Evolutionary conservation across 2,113 vertebrate species (phyloP).

Genomic region (Gila orcuttii): DNA sequence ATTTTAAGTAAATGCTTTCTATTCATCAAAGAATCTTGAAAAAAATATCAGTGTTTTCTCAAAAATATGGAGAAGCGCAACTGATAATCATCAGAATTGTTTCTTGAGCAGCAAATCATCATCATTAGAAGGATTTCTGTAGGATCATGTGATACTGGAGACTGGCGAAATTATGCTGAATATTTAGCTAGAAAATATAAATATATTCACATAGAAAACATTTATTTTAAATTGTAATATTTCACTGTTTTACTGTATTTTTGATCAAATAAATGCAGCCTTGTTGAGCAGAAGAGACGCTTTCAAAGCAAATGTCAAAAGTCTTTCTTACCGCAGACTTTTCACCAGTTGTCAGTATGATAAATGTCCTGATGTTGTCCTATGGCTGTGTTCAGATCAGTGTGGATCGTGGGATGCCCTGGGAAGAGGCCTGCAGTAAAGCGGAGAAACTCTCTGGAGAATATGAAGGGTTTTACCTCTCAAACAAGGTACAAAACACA

Average conservation of each 20-base stretch:
- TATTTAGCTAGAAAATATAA: too few relatives aligned
- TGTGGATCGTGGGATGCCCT: constrained; percentile 91
- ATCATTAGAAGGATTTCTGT: neutral
- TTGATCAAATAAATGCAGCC: neutral
- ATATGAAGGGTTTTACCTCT: constrained; percentile 92
- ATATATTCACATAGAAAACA: neutral
- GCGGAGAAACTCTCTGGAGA: constrained; percentile 78
- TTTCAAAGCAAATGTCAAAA: neutral
- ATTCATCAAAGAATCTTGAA: too few relatives aligned
- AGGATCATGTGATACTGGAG: neutral
- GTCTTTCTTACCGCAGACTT: too few relatives aligned
- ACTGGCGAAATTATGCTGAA: neutral
- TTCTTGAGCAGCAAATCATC: neutral
- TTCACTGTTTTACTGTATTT: neutral
- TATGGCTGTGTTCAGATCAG: constrained; percentile 80
- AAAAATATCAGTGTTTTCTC: neutral
- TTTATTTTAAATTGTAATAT: neutral
- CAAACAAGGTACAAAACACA: constrained; percentile 80
- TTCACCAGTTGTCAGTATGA: too few relatives aligned
- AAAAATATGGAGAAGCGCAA: neutral
- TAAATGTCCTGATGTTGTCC: neutral
- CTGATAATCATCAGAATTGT: neutral
- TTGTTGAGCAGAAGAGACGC: neutral
- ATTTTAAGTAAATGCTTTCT: too few relatives aligned
- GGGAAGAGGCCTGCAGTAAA: constrained; percentile 86